Evolutionary conservation across 2,797 vertebrate species (phyloP), one percentile per base, ranked within the genome.

Genomic region (Lacerta bilineata): DNA sequence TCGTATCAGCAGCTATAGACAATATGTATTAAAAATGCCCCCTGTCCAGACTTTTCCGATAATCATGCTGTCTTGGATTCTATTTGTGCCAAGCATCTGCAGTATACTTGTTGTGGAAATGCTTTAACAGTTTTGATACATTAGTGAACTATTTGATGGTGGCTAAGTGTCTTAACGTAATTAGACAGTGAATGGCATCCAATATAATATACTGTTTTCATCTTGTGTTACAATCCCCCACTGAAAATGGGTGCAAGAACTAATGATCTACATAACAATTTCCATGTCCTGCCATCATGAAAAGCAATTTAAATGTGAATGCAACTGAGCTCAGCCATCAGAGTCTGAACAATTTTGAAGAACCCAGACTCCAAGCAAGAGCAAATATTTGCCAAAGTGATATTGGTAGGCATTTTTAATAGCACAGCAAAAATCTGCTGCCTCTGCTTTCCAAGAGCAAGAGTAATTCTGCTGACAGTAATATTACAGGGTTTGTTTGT

Each of bases 301-400:
- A 55, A 92, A 90, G 80, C 13, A 90, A 46, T 81, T 39, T 1
- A 15, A 8, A 9, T 36, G 87, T 69, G 71, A 17, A 83, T 46
- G 90, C 80, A 82, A 85, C 5, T 0, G 0, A 83, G 25, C 80
- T 41, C 20, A 29, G 11, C 33, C 55, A 88, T 85, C n/a, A 87
- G 36, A 84, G 3, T 8, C 89, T 81, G 9, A 85, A 39, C 27
- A 87, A 50, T 18, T 88, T 1, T 81, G n/a, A 92, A 83, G 36
- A 46, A 72, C 68, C 20, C n/a, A 59, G 39, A 43, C 20, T 88
- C 72, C 68, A 27, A 6, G 43, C 72, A 88, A 18, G 29, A 74
- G n/a, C 61, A 91, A 87, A 87, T 91, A 85, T 89, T 86, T 92
- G 27, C 25, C 23, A 10, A 75, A 82, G 41, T 83, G 84, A 78